A percentile compares a stretch with the other conserved stretches of the same genome.
phyloP scores from a whole-genome alignment of 2,888 invertebrate genomes.

The Caenorhabditis parvicauda region DNA sequence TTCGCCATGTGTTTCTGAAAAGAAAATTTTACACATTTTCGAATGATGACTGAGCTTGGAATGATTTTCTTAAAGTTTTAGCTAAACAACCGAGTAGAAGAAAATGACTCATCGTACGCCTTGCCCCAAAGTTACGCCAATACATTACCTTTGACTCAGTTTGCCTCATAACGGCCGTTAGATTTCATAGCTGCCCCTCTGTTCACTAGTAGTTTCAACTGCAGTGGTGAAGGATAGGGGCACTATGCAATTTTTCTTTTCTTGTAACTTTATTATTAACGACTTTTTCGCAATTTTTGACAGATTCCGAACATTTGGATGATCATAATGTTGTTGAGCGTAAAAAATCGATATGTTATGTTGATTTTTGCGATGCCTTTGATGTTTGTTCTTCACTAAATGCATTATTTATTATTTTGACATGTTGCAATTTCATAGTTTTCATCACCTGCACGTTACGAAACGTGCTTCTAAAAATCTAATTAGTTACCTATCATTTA shows the following conservation, averaged over 20 bases:
- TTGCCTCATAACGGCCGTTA: constrained; percentile 12
- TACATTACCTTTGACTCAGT: neutral
- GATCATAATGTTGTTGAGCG: neutral
- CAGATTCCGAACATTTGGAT: neutral
- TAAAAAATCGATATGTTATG: no score
- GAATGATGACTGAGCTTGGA: constrained; percentile 4
- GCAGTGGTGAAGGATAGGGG: constrained; percentile 22
- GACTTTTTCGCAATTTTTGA: neutral
- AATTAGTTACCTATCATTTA: no score
- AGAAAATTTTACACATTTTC: no score
- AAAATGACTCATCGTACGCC: neutral
- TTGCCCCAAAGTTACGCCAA: neutral
- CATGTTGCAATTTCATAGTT: neutral
- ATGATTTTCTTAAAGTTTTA: constrained; percentile 2
- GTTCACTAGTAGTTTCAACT: constrained; percentile 13
- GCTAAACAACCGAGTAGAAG: neutral
- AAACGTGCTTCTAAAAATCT: no score
- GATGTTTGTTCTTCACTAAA: neutral
- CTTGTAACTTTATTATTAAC: constrained; percentile 4
- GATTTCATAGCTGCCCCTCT: constrained; percentile 29
- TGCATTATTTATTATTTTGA: neutral
- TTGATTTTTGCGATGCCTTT: neutral
- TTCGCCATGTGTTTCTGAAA: constrained; percentile 6
- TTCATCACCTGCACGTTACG: no score
- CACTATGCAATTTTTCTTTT: constrained; percentile 22